A percentile compares a stretch with the other conserved stretches of the same genome.
Conservation (phyloP, 1,140 invertebrate species). For the Ganaspis sp. region DNA sequence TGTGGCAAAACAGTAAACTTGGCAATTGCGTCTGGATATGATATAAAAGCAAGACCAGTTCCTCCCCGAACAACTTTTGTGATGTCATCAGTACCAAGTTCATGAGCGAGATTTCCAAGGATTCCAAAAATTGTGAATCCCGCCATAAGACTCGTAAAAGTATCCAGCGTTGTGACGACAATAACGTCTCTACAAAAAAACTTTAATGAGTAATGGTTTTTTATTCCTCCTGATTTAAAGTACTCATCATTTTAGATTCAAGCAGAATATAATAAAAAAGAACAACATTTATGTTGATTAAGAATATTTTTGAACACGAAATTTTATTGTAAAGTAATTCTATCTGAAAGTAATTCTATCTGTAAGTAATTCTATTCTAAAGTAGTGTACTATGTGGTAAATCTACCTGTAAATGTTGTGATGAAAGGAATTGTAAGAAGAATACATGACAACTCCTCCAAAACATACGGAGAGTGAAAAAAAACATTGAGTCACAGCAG, state of each 20-base stretch:
- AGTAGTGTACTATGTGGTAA: too few species aligned
- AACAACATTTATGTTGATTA: too few species aligned
- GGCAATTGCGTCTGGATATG: conserved; percentile 91
- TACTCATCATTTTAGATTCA: background rate
- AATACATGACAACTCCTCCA: conserved; percentile 83
- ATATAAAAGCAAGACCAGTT: conserved; percentile 87
- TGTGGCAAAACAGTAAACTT: conserved; percentile 87
- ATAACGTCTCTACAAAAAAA: conserved; percentile 79
- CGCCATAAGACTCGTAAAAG: conserved; percentile 86
- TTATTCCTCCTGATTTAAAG: background rate
- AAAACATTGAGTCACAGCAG: conserved; percentile 88
- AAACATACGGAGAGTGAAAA: conserved; percentile 87
- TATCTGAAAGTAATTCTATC: too few species aligned
- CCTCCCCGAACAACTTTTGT: conserved; percentile 80
- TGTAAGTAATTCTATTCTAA: too few species aligned
- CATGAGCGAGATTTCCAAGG: conserved; percentile 82
- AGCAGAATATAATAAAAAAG: too few species aligned
- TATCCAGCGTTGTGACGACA: conserved; percentile 84
- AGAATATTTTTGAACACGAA: too few species aligned
- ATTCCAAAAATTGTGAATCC: conserved; percentile 90
- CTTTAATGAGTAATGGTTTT: too few species aligned
- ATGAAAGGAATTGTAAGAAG: conserved; percentile 84
- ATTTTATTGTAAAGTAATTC: too few species aligned
- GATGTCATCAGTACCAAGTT: conserved; percentile 77
- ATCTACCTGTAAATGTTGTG: conserved; percentile 82